phyloP scores from a whole-genome alignment of 1,140 invertebrate species.

The Pogonomyrmex barbatus region DNA sequence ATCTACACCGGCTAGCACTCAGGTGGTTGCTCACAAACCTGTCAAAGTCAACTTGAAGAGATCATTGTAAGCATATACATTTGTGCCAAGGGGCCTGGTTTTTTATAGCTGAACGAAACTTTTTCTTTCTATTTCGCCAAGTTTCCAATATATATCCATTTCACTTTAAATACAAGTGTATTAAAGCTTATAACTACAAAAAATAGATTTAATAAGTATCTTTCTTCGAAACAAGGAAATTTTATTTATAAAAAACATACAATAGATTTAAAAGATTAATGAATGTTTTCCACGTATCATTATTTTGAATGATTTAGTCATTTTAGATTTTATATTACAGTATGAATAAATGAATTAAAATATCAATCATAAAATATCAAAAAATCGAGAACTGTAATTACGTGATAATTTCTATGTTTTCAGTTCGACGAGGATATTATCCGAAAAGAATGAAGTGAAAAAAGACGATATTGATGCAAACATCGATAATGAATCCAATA shows the following conservation, averaged over 20 bases:
- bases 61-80: slow-evolving; percentile 81
- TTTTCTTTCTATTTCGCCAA: no score
- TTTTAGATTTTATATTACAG: neutral
- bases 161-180: no score
- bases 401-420: slow-evolving; percentile 57
- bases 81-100: neutral
- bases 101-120: no score
- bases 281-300: neutral
- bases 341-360: neutral
- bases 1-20: slow-evolving; percentile 48
- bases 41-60: slow-evolving; percentile 84
- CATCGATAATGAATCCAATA: slow-evolving; percentile 65
- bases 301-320: slow-evolving; percentile 5
- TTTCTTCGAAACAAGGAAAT: neutral
- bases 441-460: slow-evolving; percentile 73
- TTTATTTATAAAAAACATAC: neutral
- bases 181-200: no score
- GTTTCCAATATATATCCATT: no score
- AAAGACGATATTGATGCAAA: slow-evolving; percentile 71
- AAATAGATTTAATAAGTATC: neutral
- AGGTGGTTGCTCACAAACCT: slow-evolving; percentile 75
- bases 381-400: neutral
- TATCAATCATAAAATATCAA: neutral
- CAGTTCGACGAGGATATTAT: slow-evolving; percentile 73
- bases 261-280: neutral